A percentile compares a stretch with the other conserved stretches of the same genome.
phyloP scores from a whole-genome alignment of 2,797 vertebrate genomes.

The Pseudocheirus occidentalis region DNA sequence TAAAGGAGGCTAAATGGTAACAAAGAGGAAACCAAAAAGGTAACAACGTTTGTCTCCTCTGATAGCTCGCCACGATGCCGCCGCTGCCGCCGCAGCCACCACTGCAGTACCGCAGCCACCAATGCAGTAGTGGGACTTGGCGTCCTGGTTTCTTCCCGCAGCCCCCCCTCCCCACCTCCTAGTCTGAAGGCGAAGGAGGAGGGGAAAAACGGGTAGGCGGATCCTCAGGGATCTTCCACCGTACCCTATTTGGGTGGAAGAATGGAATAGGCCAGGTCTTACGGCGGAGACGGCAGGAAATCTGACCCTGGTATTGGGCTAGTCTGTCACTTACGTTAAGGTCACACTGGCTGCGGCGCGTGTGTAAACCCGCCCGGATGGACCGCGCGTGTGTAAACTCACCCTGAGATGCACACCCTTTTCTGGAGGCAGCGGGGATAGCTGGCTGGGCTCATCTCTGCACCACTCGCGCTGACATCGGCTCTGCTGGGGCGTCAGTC shows the following conservation, averaged over 20 bases:
- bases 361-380: not conserved
- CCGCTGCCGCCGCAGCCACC: slow-evolving; percentile 20
- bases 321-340: not conserved
- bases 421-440: not conserved
- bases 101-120: not conserved
- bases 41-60: slow-evolving; percentile 49
- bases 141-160: not conserved
- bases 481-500: slow-evolving; percentile 76
- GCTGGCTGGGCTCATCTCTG: not conserved
- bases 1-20: not conserved
- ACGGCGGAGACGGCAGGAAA: not conserved
- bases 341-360: not conserved
- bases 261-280: not conserved
- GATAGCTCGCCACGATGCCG: slow-evolving; percentile 59
- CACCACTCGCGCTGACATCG: slow-evolving; percentile 44
- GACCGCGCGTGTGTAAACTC: slow-evolving; percentile 4
- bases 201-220: not conserved
- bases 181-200: not conserved
- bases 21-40: not conserved
- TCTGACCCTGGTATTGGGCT: not conserved
- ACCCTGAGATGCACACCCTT: not conserved
- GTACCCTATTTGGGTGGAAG: slow-evolving; percentile 2
- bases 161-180: slow-evolving; percentile 52
- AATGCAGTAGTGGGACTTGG: slow-evolving; percentile 37
- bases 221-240: not conserved